phyloP scores from a whole-genome alignment of 2,113 vertebrate species.

The Donacobius atricapilla region DNA sequence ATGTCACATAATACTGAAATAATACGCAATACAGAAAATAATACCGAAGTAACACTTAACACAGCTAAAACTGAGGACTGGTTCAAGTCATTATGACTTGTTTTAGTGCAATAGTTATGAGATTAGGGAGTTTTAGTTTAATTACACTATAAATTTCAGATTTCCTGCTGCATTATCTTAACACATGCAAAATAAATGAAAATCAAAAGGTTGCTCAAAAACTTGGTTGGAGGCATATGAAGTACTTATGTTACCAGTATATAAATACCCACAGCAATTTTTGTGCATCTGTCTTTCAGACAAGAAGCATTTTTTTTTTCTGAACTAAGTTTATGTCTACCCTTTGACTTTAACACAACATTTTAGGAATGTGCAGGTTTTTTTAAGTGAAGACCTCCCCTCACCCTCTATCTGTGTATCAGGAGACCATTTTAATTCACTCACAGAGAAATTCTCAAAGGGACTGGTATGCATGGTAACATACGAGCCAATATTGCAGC shows the following conservation, averaged over 20 bases:
- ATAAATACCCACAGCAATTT: background rate
- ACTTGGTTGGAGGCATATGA: background rate
- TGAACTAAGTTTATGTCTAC: background rate
- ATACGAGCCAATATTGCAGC: conserved; percentile 83
- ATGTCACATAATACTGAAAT: background rate
- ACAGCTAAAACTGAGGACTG: background rate
- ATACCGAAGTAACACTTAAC: background rate
- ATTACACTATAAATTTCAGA: background rate
- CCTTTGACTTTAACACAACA: background rate
- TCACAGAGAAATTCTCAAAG: conserved; percentile 75
- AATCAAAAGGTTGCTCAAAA: background rate
- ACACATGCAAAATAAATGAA: background rate
- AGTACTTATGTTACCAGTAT: background rate
- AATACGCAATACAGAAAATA: background rate
- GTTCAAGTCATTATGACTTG: background rate
- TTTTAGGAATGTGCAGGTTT: conserved; percentile 63
- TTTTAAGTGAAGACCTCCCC: conserved; percentile 59
- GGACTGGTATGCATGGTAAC: conserved; percentile 69
- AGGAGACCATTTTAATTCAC: conserved; percentile 82
- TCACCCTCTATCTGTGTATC: conserved; percentile 24
- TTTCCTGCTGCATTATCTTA: background rate
- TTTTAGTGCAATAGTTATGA: background rate
- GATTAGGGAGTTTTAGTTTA: background rate
- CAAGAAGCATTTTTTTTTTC: background rate
- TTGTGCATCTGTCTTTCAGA: conserved; percentile 18